Evolutionary conservation across 2,888 invertebrate genomes (phyloP), one percentile per base, ranked within the genome.

Genomic region (Ferrisia virgata): DNA sequence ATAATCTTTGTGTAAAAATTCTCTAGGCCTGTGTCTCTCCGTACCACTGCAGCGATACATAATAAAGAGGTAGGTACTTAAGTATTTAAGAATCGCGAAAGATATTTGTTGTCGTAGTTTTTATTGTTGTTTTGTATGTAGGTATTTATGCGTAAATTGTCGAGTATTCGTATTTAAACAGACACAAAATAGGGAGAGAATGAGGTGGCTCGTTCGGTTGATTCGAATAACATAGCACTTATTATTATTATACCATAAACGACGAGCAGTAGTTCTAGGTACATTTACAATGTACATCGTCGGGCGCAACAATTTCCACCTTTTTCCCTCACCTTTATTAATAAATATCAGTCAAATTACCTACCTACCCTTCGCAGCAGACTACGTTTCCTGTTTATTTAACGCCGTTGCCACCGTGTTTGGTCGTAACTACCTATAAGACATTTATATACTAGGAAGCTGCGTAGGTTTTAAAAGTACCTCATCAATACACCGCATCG

Each of bases 361-460:
- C 72, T 15, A n/a, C 53, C 72, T 36, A 36, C 36, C 36, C 36
- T 36, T n/a, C 18, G n/a, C 47, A 43, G 15, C 43, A 1, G 18
- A 18, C n/a, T 6, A 47, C 8, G 72, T 72, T 72, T 72, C 72
- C 72, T 72, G 72, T 72, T 72, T 72, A 72, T 72, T 36, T 72
- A 72, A 72, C 31, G 72, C 6, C 2, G 40, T n/a, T n/a, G n/a
- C n/a, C n/a, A n/a, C n/a, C n/a, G n/a, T n/a, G n/a, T n/a, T n/a
- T n/a, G n/a, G n/a, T n/a, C n/a, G n/a, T n/a, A n/a, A n/a, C n/a
- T n/a, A n/a, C n/a, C n/a, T n/a, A n/a, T n/a, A n/a, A n/a, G n/a
- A n/a, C n/a, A n/a, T n/a, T n/a, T n/a, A n/a, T n/a, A n/a, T n/a
- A 72, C 72, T 72, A 72, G 72, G 72, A 33, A 72, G 72, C 36